Conservation (phyloP, 2,113 vertebrate genomes). For the Sprattus sprattus region DNA sequence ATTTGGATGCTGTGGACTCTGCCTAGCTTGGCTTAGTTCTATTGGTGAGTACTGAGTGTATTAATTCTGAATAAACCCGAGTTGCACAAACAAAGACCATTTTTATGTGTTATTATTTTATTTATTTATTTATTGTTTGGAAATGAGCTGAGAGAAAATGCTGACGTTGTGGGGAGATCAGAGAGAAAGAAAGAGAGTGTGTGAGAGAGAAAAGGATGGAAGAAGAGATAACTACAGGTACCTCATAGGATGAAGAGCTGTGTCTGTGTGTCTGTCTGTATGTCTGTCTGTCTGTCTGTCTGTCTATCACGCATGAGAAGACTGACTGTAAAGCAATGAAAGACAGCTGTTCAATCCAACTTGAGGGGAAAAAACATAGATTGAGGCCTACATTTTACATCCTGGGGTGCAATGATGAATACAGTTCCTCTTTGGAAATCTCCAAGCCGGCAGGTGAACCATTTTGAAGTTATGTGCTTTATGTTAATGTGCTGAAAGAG, state of each 20-base stretch:
- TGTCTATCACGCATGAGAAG: not conserved
- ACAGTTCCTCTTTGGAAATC: too few relatives aligned
- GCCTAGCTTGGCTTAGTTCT: not conserved
- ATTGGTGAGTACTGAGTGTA: not conserved
- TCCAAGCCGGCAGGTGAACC: too few relatives aligned
- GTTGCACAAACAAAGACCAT: too few relatives aligned
- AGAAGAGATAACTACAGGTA: constrained; percentile 30
- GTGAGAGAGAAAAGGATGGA: constrained; percentile 20
- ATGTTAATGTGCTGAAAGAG: too few relatives aligned
- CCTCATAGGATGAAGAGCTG: not conserved
- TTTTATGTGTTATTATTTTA: too few relatives aligned
- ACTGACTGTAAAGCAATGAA: too few relatives aligned
- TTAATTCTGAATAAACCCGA: not conserved
- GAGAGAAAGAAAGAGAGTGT: not conserved
- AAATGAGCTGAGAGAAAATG: not conserved
- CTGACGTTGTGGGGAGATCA: not conserved
- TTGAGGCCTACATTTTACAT: too few relatives aligned
- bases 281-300: not conserved
- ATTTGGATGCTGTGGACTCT: not conserved
- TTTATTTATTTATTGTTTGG: not conserved
- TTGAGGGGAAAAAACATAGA: too few relatives aligned
- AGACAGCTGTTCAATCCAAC: too few relatives aligned
- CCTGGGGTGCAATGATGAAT: too few relatives aligned
- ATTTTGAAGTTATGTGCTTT: too few relatives aligned
- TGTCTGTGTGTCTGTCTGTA: not conserved